Base-by-base conservation (phyloP, 2,113 vertebrate species). In the Hepsetus odoe region DNA sequence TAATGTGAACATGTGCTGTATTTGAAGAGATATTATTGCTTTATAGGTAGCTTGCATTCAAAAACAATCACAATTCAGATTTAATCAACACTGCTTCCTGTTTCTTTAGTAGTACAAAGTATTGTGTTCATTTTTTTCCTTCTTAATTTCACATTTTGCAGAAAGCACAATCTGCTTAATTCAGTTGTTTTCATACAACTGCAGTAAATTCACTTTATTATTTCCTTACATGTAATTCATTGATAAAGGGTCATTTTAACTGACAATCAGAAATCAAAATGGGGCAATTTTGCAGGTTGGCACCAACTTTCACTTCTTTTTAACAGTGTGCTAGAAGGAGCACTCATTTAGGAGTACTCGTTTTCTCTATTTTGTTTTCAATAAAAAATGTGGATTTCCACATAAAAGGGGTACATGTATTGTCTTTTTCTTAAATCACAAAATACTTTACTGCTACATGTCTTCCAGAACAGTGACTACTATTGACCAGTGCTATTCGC, bases 11-110 rank as follows among this genome's bases (percentile, higher is more conserved):
- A 71, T 82, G 80, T 76, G 51, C 70, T 74, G 76, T 82, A n/a
- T 79, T 79, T 83, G 72, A 77, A 28, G 80, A 64, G 65, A 55
- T 81, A 86, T 87, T 90, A 91, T 89, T 92, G 90, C 90, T 85
- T 79, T 8, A 85, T 80, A 78, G 35, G 74, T 84, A n/a, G 75
- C 81, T 79, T 86, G 80, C 83, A 84, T 80, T 80, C 69, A 81
- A 74, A 22, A 79, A 71, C 20, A 11, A 61, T 13, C 32, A 28
- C 16, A 42, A 14, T 65, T 72, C 58, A 44, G 32, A n/a, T 53
- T 71, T 69, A 38, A 46, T 69, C 46, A 33, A 16, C 32, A n/a
- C 53, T 66, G 18, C 18, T 6, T 59, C 40, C 74, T 67, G 64
- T 70, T 74, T 59, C 70, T 51, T 66, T 75, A 33, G 33, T 18